A percentile compares a stretch with the other conserved stretches of the same genome.
phyloP scores from a whole-genome alignment of 2,113 vertebrate genomes.

The Perccottus glenii region DNA sequence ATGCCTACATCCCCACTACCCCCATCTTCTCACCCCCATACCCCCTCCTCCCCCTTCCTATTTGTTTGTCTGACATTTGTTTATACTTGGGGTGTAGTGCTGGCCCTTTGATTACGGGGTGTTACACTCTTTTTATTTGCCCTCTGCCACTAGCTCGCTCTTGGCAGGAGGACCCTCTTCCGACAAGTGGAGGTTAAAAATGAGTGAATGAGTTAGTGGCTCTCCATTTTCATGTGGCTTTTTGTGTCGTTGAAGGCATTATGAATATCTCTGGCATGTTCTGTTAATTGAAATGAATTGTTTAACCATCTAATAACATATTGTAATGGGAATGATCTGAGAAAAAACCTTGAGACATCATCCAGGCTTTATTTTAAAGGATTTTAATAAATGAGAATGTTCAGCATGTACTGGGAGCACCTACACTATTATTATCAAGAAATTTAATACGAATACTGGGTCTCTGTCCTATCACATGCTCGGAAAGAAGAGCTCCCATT shows the following conservation, averaged over 20 bases:
- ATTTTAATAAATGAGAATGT: neutral
- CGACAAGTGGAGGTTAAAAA: slow-evolving; percentile 61
- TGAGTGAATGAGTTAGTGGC: slow-evolving; percentile 45
- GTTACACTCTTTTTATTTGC: slow-evolving; percentile 47
- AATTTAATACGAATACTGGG: too few species aligned
- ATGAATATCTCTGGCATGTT: slow-evolving; percentile 29
- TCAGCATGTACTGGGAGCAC: too few species aligned
- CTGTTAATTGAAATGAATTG: slow-evolving; percentile 3
- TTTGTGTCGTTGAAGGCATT: slow-evolving; percentile 36
- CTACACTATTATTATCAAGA: too few species aligned
- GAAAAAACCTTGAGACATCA: neutral
- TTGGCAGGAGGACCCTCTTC: slow-evolving; percentile 57
- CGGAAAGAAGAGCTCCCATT: too few species aligned
- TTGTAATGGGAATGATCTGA: neutral
- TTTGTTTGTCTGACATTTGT: slow-evolving; percentile 76
- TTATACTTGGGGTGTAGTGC: slow-evolving; percentile 60
- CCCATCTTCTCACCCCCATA: slow-evolving; percentile 27
- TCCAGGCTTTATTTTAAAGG: too few species aligned
- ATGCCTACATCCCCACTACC: slow-evolving; percentile 49
- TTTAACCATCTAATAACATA: too few species aligned
- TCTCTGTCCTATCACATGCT: too few species aligned
- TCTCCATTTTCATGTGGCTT: slow-evolving; percentile 39
- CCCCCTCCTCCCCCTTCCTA: slow-evolving; percentile 57
- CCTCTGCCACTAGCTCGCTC: slow-evolving; percentile 38
- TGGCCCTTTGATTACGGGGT: slow-evolving; percentile 46